These are phyloP conservation scores for Lasioglossum morio DNA, from an alignment of 2,888 invertebrate genomes.

Conservation along the genomic window DNA sequence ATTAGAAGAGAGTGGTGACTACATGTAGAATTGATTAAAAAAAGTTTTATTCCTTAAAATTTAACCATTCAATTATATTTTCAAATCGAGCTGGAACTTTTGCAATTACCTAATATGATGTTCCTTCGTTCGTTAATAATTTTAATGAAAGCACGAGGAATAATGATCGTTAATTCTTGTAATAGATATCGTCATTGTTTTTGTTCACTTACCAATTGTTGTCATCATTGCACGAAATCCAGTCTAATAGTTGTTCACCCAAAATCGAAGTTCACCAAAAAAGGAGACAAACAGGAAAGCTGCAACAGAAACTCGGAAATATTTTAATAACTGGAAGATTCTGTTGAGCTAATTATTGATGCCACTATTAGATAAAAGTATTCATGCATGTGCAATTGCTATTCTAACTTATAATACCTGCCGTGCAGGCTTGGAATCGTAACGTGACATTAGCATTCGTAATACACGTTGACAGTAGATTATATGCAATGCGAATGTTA, in stretches of 20 bases:
- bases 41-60: too few relatives aligned
- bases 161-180: too few relatives aligned
- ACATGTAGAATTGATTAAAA: too few relatives aligned
- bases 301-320: not conserved
- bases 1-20: too few relatives aligned
- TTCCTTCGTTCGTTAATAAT: too few relatives aligned
- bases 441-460: constrained; percentile 28
- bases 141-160: too few relatives aligned
- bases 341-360: not conserved
- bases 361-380: not conserved
- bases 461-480: not conserved
- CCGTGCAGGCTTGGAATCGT: constrained; percentile 7
- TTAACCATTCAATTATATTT: too few relatives aligned
- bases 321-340: not conserved
- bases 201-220: not conserved
- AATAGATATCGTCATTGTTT: too few relatives aligned
- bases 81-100: too few relatives aligned
- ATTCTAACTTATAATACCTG: constrained; percentile 2
- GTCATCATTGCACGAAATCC: not conserved
- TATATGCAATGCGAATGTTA: constrained; percentile 17
- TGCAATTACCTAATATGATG: too few relatives aligned
- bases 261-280: not conserved
- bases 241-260: rapidly evolving
- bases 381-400: not conserved
- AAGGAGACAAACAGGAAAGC: not conserved